Base-by-base conservation (phyloP, 2,888 invertebrate genomes). In the Amiota minor region DNA sequence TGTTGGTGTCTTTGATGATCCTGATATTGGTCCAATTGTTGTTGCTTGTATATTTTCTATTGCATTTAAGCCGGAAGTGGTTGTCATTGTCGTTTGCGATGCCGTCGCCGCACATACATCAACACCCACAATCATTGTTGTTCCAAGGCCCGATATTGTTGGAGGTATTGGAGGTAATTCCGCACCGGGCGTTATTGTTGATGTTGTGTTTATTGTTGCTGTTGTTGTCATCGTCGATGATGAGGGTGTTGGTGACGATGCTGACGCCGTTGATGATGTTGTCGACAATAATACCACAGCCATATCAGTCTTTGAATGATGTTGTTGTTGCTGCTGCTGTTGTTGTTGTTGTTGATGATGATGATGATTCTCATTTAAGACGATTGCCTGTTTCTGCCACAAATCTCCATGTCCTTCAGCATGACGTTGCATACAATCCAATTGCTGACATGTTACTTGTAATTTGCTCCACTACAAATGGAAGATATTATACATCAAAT, bases 401-500 rank as follows among this genome's bases (percentile, higher is more conserved):
- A 90, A 87, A 87, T 90, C 89, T 46, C 89, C 89, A 82, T 88
- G 87, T 77, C 90, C 89, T 82, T 89, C 88, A 77, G 88, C 89
- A 80, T 90, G 90, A 56, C 89, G 88, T 78, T 89, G 88, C 89
- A 90, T 89, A 81, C 89, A 89, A 84, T 89, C 87, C 81, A 89
- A 86, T 87, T 90, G 89, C 84, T 89, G 89, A 77, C 89, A 88
- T 78, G 88, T 88, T 81, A 87, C 84, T 83, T 88, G 87, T 81
- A 90, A 86, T 86, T 89, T 88, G 80, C 88, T 88, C 87, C 89
- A 89, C 89, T 89, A 79, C 49, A 49, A 50, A 14, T 23, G 67
- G 35, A 14, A 62, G 11, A n/a, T 10, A n/a, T 53, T 53, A n/a
- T 10, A n/a, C 3, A n/a, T 53, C 53, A 53, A 12, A 53, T 10